Percentiles rank a stretch among this genome's conserved stretches.
phyloP scores from a whole-genome alignment of 1,140 invertebrate species.

The Periplaneta americana region DNA sequence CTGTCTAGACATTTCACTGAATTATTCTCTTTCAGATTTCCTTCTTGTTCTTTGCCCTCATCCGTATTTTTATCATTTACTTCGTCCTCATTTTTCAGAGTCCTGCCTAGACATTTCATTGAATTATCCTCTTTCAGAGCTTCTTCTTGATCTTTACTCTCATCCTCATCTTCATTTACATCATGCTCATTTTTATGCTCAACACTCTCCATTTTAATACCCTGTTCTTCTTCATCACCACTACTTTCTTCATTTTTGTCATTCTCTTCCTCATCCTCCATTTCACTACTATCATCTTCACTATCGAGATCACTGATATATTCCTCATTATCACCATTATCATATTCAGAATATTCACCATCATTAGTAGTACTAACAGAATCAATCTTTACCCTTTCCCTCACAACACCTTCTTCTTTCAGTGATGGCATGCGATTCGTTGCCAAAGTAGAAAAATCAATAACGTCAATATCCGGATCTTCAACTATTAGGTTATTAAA shows the following conservation, averaged over 20 bases:
- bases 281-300: not conserved
- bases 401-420: not conserved
- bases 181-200: not conserved
- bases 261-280: not conserved
- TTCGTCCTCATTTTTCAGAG: no score
- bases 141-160: not conserved
- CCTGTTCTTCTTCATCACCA: not conserved
- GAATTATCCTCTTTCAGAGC: no score
- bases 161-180: not conserved
- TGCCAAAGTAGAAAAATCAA: no score
- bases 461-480: not conserved
- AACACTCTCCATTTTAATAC: not conserved
- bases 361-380: not conserved
- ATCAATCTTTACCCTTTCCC: not conserved
- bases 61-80: no score
- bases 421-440: not conserved
- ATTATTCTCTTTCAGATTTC: no score
- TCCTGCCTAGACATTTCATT: no score
- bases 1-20: no score
- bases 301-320: not conserved
- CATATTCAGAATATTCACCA: not conserved
- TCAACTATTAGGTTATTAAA: no score
- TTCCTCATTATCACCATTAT: not conserved
- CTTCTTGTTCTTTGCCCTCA: no score
- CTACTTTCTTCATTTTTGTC: not conserved